phyloP scores from a whole-genome alignment of 53 echinoderm and acorn worm species.

The Holothuria scabra region DNA sequence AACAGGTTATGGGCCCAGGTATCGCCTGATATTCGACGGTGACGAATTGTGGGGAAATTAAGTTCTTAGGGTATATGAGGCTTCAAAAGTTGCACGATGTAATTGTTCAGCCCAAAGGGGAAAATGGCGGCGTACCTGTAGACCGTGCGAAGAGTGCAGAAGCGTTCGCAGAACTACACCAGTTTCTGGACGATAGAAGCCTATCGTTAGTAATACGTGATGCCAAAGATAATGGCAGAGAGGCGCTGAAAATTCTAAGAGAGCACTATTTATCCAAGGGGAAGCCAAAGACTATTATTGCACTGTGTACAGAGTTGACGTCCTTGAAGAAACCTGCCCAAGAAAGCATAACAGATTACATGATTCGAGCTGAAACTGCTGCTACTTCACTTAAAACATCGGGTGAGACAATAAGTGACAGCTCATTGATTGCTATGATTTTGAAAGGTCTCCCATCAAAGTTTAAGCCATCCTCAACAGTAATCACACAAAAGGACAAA shows the following conservation, averaged over 20 bases:
- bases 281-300: slow-evolving; percentile 38
- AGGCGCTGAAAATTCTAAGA: slow-evolving; percentile 42
- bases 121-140: background rate
- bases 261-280: slow-evolving; percentile 49
- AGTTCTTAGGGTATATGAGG: slow-evolving; percentile 53
- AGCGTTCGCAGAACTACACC: slow-evolving; percentile 50
- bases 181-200: slow-evolving; percentile 50
- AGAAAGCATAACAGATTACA: slow-evolving; percentile 53
- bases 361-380: slow-evolving; percentile 51
- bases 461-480: slow-evolving; percentile 43
- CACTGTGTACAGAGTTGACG: slow-evolving; percentile 57
- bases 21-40: slow-evolving; percentile 49
- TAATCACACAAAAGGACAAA: slow-evolving; percentile 50
- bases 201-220: slow-evolving; percentile 37
- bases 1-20: slow-evolving; percentile 73
- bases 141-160: slow-evolving; percentile 38
- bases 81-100: slow-evolving; percentile 13
- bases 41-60: slow-evolving; percentile 55
- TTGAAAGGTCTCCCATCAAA: slow-evolving; percentile 49
- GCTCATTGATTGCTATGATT: slow-evolving; percentile 51
- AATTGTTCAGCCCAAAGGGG: background rate
- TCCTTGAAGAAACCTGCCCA: slow-evolving; percentile 18
- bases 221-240: slow-evolving; percentile 44
- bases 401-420: slow-evolving; percentile 47
- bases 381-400: slow-evolving; percentile 33